phyloP scores from a whole-genome alignment of 2,797 vertebrate genomes.

The Sarcophilus harrisii region DNA sequence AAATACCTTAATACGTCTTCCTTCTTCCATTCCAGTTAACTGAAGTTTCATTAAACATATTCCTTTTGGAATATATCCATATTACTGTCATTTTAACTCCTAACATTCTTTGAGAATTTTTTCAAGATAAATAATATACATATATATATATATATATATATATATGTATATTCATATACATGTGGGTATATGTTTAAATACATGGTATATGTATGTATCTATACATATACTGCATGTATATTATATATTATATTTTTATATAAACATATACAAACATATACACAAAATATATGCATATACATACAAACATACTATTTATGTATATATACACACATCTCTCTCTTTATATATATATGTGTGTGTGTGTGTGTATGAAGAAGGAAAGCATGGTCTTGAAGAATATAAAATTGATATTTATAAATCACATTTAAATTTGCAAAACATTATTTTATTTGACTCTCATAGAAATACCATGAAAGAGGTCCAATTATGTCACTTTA shows the following conservation, averaged over 20 bases:
- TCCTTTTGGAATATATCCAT: neutral
- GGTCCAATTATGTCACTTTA: too few relatives aligned
- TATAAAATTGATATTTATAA: neutral
- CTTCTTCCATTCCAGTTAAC: neutral
- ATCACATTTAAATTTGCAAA: neutral
- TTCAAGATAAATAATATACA: neutral
- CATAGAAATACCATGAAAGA: neutral
- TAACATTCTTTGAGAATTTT: neutral
- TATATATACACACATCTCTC: too few relatives aligned
- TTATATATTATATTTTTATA: neutral
- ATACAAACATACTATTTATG: too few relatives aligned
- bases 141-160: neutral
- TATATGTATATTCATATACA: neutral
- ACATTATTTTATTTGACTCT: neutral
- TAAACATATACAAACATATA: neutral
- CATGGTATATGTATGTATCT: neutral
- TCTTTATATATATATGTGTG: accelerated
- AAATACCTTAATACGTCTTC: neutral
- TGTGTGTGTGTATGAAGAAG: neutral
- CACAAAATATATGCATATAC: neutral
- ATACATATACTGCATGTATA: neutral
- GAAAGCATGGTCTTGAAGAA: neutral
- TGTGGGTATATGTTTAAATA: neutral
- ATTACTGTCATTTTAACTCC: neutral
- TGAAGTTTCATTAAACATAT: neutral